Conservation (phyloP, 92 coral and sea anemone genomes). For the Epizoanthus stellaris region DNA sequence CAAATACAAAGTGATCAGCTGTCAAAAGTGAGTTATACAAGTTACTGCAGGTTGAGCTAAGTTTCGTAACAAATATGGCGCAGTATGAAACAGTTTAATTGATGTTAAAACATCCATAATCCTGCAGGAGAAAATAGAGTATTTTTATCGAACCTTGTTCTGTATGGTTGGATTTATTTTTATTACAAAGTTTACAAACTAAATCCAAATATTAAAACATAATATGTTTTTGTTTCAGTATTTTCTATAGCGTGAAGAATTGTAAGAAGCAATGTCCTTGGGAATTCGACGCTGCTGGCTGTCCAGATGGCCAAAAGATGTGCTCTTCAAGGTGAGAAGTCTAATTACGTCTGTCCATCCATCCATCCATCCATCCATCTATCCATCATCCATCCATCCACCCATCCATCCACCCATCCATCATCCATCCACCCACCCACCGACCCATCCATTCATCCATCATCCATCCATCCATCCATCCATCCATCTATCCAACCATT, state of each 20-base stretch:
- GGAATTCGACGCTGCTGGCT: constrained; percentile 7
- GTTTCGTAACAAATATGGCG: no score
- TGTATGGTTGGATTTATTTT: background rate
- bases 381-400: no score
- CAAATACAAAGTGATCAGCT: constrained; percentile 10
- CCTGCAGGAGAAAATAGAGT: no score
- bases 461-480: background rate
- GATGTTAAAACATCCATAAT: no score
- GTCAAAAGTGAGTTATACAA: constrained; percentile 11
- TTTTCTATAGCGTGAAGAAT: background rate
- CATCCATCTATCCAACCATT: no score
- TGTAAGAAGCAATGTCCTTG: constrained; percentile 15
- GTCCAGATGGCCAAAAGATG: constrained; percentile 2
- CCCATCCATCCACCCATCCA: no score
- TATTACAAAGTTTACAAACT: background rate
- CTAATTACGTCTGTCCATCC: no score
- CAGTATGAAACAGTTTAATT: no score
- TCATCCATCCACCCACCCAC: no score
- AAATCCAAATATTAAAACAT: background rate
- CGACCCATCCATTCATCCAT: no score
- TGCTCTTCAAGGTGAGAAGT: constrained; percentile 13
- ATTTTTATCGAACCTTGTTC: background rate
- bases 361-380: no score
- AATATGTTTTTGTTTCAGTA: background rate
- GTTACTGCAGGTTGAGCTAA: no score